Base-by-base conservation (phyloP, 2,888 invertebrate genomes). In the Taenaris catops region DNA sequence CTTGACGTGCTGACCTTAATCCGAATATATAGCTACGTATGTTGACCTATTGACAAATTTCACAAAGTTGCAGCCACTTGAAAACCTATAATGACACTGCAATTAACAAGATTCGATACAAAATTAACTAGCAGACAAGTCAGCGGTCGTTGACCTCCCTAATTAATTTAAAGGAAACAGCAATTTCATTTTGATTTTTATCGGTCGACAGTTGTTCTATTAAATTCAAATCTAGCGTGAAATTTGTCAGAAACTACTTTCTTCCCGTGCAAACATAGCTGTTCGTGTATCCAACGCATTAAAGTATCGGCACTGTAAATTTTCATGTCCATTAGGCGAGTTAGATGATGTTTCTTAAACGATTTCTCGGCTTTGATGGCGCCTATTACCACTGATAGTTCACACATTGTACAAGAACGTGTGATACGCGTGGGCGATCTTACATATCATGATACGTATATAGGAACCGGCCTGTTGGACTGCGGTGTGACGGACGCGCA, bases 121-220 rank as follows among this genome's bases (percentile, higher is more conserved):
- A 46, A 56, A 62, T 62, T 58, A n/a, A 17, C 4, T 1, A 63
- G 63, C 48, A 57, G 60, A 60, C 52, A 50, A 48, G 41, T 46
- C 25, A 46, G 38, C 52, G 73, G 69, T 64, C 71, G 44, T 51
- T 56, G 67, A 72, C 61, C 78, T 55, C 44, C 25, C 41, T 66
- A 66, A 74, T 75, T 64, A 63, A 68, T 70, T 57, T 57, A 57
- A 66, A 70, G 61, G 45, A 49, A 51, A 47, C 52, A 57, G 44
- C 52, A 55, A 58, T 52, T 59, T 42, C 38, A 55, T 57, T 56
- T 19, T 43, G 40, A 55, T 55, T 55, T 51, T 61, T 55, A 50
- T 51, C 46, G 58, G 50, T 50, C 49, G 38, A 38, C 44, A 49
- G 53, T 48, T 49, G 46, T 52, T 57, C 40, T 53, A 63, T 54